A percentile compares a stretch with the other conserved stretches of the same genome.
phyloP scores from a whole-genome alignment of 2,888 invertebrate genomes.

The Zele albiditarsus region DNA sequence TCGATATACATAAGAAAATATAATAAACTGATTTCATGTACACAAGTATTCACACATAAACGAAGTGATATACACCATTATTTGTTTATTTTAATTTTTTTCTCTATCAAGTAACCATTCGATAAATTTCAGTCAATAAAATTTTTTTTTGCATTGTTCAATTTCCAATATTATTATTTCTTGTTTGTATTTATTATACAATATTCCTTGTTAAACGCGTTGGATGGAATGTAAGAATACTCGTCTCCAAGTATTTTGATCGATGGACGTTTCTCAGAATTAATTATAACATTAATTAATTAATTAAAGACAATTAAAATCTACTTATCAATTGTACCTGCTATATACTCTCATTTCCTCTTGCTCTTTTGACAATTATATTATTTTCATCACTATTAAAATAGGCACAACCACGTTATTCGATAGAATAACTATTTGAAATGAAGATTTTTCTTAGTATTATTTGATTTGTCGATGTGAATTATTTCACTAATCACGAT shows the following conservation, averaged over 20 bases:
- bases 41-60: conserved; percentile 3
- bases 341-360: not conserved
- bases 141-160: not conserved
- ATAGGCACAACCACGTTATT: not conserved
- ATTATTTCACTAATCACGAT: no score
- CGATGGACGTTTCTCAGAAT: not conserved
- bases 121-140: not conserved
- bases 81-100: not conserved
- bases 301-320: not conserved
- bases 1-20: no score
- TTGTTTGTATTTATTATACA: conserved; percentile 23
- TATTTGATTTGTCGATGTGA: not conserved
- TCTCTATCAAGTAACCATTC: not conserved
- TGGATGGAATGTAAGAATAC: conserved; percentile 66
- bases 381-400: not conserved
- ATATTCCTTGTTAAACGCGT: conserved; percentile 27
- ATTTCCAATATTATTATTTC: not conserved
- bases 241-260: conserved; percentile 17
- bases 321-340: not conserved
- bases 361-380: not conserved
- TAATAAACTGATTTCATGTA: not conserved
- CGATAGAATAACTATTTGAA: not conserved
- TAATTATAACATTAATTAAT: conserved; percentile 1
- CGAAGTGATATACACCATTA: not conserved
- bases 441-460: not conserved